These are phyloP conservation scores for Varroa destructor DNA, from an alignment of 1,140 invertebrate species.

Conservation along the genomic window DNA sequence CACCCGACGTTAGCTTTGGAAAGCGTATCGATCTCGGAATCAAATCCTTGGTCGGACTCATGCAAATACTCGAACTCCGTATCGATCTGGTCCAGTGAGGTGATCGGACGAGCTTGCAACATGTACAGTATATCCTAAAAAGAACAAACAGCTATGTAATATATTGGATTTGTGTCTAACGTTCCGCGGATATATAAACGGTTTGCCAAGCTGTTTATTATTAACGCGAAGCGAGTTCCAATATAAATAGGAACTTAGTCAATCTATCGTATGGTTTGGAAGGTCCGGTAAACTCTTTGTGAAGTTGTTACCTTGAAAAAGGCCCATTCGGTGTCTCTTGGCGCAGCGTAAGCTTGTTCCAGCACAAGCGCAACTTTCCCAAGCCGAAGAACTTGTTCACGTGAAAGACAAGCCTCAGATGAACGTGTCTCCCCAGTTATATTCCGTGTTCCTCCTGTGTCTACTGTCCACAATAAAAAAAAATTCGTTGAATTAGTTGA, in stretches of 20 bases:
- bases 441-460: not conserved
- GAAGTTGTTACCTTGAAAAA: not conserved
- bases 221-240: too few relatives aligned
- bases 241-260: too few relatives aligned
- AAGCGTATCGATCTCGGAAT: conserved; percentile 17
- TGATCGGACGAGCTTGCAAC: conserved; percentile 23
- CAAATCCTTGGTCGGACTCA: conserved; percentile 10
- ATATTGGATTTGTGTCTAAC: too few relatives aligned
- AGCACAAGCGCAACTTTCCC: not conserved
- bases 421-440: not conserved
- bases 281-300: too few relatives aligned
- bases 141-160: too few relatives aligned
- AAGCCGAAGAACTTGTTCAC: not conserved
- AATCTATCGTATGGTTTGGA: too few relatives aligned
- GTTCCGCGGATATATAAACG: too few relatives aligned
- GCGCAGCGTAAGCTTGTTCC: not conserved
- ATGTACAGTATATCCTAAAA: conserved; percentile 1
- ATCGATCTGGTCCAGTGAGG: conserved; percentile 21
- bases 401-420: not conserved
- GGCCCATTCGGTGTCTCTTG: conserved; percentile 25
- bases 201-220: too few relatives aligned
- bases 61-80: conserved; percentile 19
- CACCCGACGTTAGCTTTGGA: conserved; percentile 24
- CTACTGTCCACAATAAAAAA: not conserved
- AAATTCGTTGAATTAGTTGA: not conserved